phyloP scores from a whole-genome alignment of 2,888 invertebrate species.

The Acanthoscelides obtectus region DNA sequence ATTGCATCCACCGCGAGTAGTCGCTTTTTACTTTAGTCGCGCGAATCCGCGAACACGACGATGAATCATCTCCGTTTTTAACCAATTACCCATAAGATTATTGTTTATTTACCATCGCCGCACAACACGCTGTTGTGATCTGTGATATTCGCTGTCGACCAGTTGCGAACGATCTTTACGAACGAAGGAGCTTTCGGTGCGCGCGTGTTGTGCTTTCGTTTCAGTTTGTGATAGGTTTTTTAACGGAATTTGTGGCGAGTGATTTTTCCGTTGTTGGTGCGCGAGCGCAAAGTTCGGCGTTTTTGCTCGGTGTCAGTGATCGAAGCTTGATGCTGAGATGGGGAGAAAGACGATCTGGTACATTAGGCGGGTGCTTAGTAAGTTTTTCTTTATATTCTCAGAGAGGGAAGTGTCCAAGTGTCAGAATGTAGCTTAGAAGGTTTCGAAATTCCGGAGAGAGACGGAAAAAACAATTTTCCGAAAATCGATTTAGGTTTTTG shows the following conservation, averaged over 20 bases:
- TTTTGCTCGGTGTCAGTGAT: not conserved
- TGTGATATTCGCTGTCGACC: not conserved
- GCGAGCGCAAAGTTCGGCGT: not conserved
- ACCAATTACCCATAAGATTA: slow-evolving; percentile 9
- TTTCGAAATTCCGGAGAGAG: no score
- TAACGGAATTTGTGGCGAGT: not conserved
- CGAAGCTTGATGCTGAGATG: not conserved
- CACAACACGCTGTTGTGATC: not conserved
- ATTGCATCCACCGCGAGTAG: not conserved
- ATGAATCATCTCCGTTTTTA: slow-evolving; percentile 9
- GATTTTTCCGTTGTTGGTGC: not conserved
- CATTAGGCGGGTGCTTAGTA: slow-evolving; percentile 12
- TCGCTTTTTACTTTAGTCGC: not conserved
- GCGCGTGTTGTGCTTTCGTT: slow-evolving; percentile 6
- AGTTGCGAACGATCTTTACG: not conserved
- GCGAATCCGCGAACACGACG: not conserved
- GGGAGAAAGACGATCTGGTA: slow-evolving; percentile 8
- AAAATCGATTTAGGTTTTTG: no score
- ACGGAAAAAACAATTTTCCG: no score
- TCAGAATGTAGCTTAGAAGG: no score
- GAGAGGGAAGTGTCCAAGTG: no score
- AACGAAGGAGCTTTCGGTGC: not conserved
- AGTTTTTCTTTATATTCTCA: no score
- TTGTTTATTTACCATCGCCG: not conserved
- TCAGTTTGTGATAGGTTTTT: not conserved